Base-by-base conservation (phyloP, 1,140 invertebrate genomes). In the Arion vulgaris region DNA sequence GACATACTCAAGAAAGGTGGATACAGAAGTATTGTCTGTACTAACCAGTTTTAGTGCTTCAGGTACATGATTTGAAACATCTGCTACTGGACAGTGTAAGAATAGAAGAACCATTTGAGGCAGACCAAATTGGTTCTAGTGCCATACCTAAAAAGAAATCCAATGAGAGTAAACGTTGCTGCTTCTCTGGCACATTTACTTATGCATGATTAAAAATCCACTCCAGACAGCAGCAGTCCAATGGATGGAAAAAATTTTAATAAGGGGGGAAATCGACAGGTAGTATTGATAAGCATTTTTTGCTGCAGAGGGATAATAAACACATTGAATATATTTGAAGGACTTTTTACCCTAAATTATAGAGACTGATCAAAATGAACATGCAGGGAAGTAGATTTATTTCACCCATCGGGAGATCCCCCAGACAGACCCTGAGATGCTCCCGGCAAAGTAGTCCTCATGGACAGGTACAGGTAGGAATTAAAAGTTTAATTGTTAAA, bases 181-280 rank as follows among this genome's bases (percentile, higher is more conserved):
- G 99, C 93, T 95, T 95, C 97, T 5, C 93, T 99, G 74, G 95
- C 98, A 0, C 94, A 98, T 39, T 96, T 98, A 93, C 92, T 99
- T 41, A 99, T 99, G 95, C 7, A 90, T 99, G 0, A 94, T 95
- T 17, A 95, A 95, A 26, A 97, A 98, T 89, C 94, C 96, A 26
- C 94, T 97, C 0, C 90, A 90, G 87, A 93, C 92, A 1, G 86
- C 87, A 15, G 95, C 97, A 0, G 96, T 95, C 1, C 99, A 99
- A 91, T 99, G 98, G 99, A n/a, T n/a, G n/a, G n/a, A 99, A 91
- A 94, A 99, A 71, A 99, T 2, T 92, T 99, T 5, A 99, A 99
- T 91, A 99, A 99, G 89, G 99, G 97, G 41, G 98, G 98, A 0
- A 99, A 98, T 92, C 95, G 98, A 77, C 94, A 98, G 62, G 93